These are phyloP conservation scores for Drosophila mercatorum DNA, from an alignment of 2,888 invertebrate genomes.

Conservation along the genomic window DNA sequence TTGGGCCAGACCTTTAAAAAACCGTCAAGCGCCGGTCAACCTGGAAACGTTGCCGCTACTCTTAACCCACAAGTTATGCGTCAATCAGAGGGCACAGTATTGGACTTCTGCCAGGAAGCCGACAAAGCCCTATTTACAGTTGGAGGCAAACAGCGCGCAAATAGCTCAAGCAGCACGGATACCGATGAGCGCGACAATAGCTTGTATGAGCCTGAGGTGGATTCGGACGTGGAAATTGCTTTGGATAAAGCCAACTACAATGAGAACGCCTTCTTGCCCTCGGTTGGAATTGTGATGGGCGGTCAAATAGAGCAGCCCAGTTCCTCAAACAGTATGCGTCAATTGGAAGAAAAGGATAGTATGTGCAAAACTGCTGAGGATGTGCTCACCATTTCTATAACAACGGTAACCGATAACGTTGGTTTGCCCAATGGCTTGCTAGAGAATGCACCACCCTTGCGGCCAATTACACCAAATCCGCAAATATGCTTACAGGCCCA, in stretches of 20 bases:
- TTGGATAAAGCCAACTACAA: slow-evolving; percentile 78
- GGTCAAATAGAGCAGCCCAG: slow-evolving; percentile 71
- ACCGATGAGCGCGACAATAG: slow-evolving; percentile 89
- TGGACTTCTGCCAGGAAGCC: slow-evolving; percentile 80
- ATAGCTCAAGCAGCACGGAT: slow-evolving; percentile 86
- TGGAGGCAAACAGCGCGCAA: slow-evolving; percentile 67
- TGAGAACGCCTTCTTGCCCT: slow-evolving; percentile 87
- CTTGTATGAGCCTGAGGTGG: slow-evolving; percentile 85
- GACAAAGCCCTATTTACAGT: slow-evolving; percentile 78
- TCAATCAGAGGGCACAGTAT: slow-evolving; percentile 65
- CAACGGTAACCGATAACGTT: slow-evolving; percentile 84
- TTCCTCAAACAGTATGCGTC: slow-evolving; percentile 69
- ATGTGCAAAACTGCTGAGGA: slow-evolving; percentile 84
- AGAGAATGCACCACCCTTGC: slow-evolving; percentile 82
- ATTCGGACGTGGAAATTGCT: slow-evolving; percentile 77
- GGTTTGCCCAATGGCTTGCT: slow-evolving; percentile 82
- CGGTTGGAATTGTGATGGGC: slow-evolving; percentile 88
- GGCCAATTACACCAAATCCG: slow-evolving; percentile 86
- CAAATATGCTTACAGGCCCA: slow-evolving; percentile 85
- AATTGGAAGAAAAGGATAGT: slow-evolving; percentile 85
- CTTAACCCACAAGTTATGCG: slow-evolving; percentile 82
- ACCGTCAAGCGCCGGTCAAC: slow-evolving; percentile 54
- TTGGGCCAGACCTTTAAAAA: slow-evolving; percentile 86
- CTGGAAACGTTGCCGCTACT: slow-evolving; percentile 72
- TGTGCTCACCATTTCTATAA: slow-evolving; percentile 84